A percentile compares a stretch with the other conserved stretches of the same genome.
Conservation (phyloP, 2,888 invertebrate genomes). For the Sarcophaga variegata region DNA sequence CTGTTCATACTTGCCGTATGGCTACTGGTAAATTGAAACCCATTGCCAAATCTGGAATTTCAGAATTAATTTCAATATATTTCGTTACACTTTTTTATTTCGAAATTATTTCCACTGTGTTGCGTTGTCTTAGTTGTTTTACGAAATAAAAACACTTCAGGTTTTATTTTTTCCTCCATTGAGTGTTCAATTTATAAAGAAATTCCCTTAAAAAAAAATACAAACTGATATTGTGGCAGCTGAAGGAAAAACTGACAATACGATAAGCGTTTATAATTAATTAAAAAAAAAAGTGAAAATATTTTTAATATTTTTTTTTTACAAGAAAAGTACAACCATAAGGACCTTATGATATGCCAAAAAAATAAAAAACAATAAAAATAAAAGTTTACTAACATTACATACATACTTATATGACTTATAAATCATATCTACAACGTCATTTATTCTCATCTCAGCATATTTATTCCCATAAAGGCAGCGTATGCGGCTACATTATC, state of each 20-base stretch:
- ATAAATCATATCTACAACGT: too few relatives aligned
- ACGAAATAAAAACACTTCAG: constrained; percentile 24
- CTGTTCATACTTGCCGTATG: background rate
- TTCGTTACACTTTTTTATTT: constrained; percentile 68
- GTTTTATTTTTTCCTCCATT: background rate
- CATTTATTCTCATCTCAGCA: too few relatives aligned
- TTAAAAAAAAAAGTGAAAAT: constrained; percentile 48
- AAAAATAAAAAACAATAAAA: too few relatives aligned
- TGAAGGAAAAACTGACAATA: constrained; percentile 28
- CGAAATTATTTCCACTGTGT: constrained; percentile 1
- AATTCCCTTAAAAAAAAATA: constrained; percentile 42
- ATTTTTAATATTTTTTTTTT: constrained; percentile 1
- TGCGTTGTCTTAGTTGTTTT: background rate
- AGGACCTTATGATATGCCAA: too few relatives aligned
- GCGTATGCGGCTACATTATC: too few relatives aligned
- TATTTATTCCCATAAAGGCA: too few relatives aligned
- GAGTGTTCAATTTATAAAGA: background rate
- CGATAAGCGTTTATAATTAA: constrained; percentile 62
- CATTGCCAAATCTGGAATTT: constrained; percentile 76
- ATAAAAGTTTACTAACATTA: too few relatives aligned
- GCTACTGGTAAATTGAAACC: constrained; percentile 70
- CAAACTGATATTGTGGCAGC: background rate
- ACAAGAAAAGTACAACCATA: background rate
- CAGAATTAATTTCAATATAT: constrained; percentile 74
- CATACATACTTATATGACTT: too few relatives aligned